Conservation (phyloP, 2,113 vertebrate genomes). For the Marmota monax region DNA sequence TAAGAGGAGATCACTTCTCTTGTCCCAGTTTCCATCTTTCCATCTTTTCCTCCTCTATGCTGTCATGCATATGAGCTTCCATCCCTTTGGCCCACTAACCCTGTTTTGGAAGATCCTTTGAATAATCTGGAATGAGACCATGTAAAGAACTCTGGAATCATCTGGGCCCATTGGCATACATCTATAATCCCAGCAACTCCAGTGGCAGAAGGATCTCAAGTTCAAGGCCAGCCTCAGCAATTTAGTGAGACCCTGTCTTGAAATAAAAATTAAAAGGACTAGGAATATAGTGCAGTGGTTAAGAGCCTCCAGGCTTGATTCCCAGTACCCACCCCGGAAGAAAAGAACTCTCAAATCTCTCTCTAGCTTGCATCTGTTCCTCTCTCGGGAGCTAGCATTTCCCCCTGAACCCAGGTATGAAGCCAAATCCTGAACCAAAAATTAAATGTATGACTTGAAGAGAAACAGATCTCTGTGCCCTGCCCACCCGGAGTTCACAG, state of each 20-base stretch:
- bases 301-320: no score
- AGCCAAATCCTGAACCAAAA: slow-evolving; percentile 20
- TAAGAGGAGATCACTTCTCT: slow-evolving; percentile 22
- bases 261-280: no score
- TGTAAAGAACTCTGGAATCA: not conserved
- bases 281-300: no score
- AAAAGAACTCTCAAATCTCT: not conserved
- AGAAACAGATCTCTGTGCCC: not conserved
- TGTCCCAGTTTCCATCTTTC: slow-evolving; percentile 66
- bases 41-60: not conserved
- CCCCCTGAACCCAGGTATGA: not conserved
- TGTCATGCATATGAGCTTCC: not conserved
- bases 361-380: not conserved
- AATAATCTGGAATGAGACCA: slow-evolving; percentile 27
- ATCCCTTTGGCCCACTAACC: not conserved
- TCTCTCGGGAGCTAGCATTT: slow-evolving; percentile 9
- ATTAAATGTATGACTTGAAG: not conserved
- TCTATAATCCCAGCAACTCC: no score
- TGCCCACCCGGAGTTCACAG: not conserved
- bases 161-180: no score
- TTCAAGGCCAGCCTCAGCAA: no score
- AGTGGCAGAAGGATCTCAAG: no score
- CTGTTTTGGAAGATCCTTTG: not conserved
- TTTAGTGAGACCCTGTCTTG: no score
- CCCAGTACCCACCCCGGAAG: no score